A percentile compares a stretch with the other conserved stretches of the same genome.
phyloP scores from a whole-genome alignment of 2,113 vertebrate genomes.

The Poeciliopsis occidentalis region DNA sequence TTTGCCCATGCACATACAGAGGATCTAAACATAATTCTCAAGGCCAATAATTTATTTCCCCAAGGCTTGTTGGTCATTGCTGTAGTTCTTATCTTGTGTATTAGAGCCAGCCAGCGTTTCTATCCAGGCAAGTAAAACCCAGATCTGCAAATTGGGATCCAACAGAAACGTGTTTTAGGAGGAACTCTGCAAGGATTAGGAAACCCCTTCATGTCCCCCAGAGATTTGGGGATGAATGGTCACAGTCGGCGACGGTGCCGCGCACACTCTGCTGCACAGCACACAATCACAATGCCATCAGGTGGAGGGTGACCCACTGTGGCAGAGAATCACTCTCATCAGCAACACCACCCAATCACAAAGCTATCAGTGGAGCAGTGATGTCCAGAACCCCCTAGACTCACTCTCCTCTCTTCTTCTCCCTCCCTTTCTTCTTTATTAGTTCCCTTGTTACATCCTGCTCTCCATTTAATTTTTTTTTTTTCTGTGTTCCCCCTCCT shows the following conservation, averaged over 20 bases:
- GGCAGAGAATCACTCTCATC: constrained; percentile 72
- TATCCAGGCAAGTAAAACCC: constrained; percentile 44
- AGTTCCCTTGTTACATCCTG: constrained; percentile 51
- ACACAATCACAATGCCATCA: constrained; percentile 72
- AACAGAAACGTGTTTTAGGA: constrained; percentile 44
- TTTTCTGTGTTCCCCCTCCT: constrained; percentile 18
- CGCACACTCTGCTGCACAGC: constrained; percentile 49
- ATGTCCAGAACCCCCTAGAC: constrained; percentile 55
- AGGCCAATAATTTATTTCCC: constrained; percentile 25
- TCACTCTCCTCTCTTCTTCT: constrained; percentile 34
- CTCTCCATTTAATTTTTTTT: constrained; percentile 39
- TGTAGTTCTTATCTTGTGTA: constrained; percentile 27
- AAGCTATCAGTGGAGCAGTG: constrained; percentile 66
- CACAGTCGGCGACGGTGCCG: constrained; percentile 50
- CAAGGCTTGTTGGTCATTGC: constrained; percentile 35
- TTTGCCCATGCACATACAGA: background rate
- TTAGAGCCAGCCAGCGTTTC: constrained; percentile 19
- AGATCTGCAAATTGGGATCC: constrained; percentile 58
- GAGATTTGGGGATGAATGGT: constrained; percentile 62
- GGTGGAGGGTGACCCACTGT: constrained; percentile 61
- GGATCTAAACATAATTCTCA: constrained; percentile 11
- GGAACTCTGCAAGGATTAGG: constrained; percentile 62
- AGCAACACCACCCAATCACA: constrained; percentile 74
- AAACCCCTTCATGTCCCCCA: constrained; percentile 58
- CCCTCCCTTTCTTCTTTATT: constrained; percentile 58